Base-by-base conservation (phyloP, 2,797 vertebrate genomes). In the Ara ararauna region DNA sequence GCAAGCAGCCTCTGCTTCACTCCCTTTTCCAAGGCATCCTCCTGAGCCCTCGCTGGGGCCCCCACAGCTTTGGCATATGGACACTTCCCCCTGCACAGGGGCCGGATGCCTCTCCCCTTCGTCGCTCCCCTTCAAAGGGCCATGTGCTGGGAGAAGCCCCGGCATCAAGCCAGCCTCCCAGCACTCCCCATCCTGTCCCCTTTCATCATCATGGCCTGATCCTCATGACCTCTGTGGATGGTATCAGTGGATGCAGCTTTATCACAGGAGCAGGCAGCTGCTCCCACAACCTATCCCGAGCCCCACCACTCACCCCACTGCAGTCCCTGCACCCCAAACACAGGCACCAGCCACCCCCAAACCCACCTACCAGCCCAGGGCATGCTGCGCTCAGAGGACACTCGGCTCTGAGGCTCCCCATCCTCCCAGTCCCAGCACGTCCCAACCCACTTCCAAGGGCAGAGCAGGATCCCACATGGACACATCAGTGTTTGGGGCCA, bases 381-480 rank as follows among this genome's bases (percentile, higher is more conserved):
- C 67, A 85, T 0, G 0, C 58, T 6, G 1, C 34, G 53, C 71
- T 27, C 14, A 10, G 48, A 27, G 48, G 48, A 3, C 26, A 50
- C 48, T 21, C 0, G 0, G 77, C 36, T 61, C 8, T 36, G 24
- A 42, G 53, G 71, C 23, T 54, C 20, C 32, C 42, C 48, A 7
- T 26, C n/a, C 44, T 75, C n/a, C 62, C 10, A 14, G 8, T 32
- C n/a, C 40, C 75, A 75, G 56, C 26, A 27, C 1, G 0, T 10
- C 61, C 17, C 77, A 56, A 40, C 16, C 30, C 36, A 50, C 18
- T 24, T 9, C 9, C n/a, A 56, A 26, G 45, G 65, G 44, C 30
- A 62, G 34, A 62, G 26, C 36, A 12, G 53, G 58, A 7, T 65
- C 62, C 74, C 47, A 23, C 0, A 0, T 2, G 11, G 73, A n/a